These are phyloP conservation scores for Bradysia coprophila DNA, from an alignment of 1,140 invertebrate species.

Conservation along the genomic window DNA sequence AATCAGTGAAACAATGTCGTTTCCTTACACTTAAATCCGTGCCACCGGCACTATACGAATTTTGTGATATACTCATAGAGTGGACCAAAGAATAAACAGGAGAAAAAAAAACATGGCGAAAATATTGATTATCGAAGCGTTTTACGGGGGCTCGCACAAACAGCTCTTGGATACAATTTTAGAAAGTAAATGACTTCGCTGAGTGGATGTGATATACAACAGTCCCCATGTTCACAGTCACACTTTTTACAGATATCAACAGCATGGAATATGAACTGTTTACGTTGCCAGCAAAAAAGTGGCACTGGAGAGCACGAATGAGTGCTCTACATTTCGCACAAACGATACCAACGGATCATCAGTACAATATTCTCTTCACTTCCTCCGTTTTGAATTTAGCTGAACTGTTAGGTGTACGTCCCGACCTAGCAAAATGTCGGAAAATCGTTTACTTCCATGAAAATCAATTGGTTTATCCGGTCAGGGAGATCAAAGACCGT, in stretches of 20 bases:
- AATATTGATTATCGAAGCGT: constrained; percentile 36
- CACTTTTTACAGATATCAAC: constrained; percentile 13
- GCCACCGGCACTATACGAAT: too few species aligned
- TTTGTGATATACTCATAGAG: too few species aligned
- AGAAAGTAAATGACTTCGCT: constrained; percentile 15
- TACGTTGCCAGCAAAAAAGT: constrained; percentile 50
- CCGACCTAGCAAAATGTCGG: constrained; percentile 33
- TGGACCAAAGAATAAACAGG: too few species aligned
- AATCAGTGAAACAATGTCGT: too few species aligned
- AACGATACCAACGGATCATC: constrained; percentile 31
- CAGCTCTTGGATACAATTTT: constrained; percentile 38
- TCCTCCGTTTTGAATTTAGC: constrained; percentile 56
- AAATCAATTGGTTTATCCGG: constrained; percentile 58
- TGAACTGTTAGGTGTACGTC: constrained; percentile 45
- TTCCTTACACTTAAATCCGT: too few species aligned
- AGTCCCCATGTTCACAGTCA: not conserved
- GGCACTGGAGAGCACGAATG: constrained; percentile 58
- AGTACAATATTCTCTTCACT: constrained; percentile 38
- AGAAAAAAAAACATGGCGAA: constrained; percentile 11
- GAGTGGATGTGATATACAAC: not conserved
- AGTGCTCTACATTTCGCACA: constrained; percentile 42
- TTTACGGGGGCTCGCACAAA: constrained; percentile 53
- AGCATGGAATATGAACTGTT: constrained; percentile 24
- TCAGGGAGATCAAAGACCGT: constrained; percentile 39
- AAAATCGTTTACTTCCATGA: constrained; percentile 68